Evolutionary conservation across 2,797 vertebrate species (phyloP).

Genomic region (Xiphorhynchus erythropygius): DNA sequence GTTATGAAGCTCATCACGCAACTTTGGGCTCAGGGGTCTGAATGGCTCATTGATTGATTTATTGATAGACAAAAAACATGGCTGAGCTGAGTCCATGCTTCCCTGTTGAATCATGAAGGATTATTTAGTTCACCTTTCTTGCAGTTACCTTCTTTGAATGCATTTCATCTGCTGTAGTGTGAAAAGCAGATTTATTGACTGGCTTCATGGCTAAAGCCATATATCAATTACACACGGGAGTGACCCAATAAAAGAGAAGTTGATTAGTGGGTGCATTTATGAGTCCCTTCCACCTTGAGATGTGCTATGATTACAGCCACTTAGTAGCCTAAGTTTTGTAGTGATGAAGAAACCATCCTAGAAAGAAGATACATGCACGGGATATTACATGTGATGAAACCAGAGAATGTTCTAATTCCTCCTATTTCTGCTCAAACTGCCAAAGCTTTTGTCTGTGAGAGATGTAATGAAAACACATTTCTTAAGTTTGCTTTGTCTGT

Average conservation of each 20-base stretch:
- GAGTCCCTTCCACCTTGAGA: background rate
- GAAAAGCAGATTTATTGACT: background rate
- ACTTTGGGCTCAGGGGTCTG: background rate
- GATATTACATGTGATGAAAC: background rate
- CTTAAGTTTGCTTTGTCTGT: background rate
- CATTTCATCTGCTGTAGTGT: background rate
- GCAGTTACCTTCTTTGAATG: background rate
- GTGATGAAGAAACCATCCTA: background rate
- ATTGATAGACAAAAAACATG: background rate
- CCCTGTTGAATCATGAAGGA: background rate
- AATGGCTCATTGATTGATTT: background rate
- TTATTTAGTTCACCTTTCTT: background rate
- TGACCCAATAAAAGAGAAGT: background rate
- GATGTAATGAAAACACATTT: background rate
- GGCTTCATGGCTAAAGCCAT: background rate
- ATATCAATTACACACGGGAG: background rate
- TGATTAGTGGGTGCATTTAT: background rate
- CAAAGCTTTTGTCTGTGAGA: background rate
- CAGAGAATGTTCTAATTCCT: background rate
- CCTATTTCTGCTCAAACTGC: background rate
- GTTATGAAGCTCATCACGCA: background rate
- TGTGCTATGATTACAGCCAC: background rate
- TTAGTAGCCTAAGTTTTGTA: background rate
- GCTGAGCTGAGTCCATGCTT: background rate
- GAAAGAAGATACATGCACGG: background rate